These are phyloP conservation scores for Aurelia sp. DNA, from an alignment of 30 jellyfish, hydroid and myxozoan species.

Conservation along the genomic window DNA sequence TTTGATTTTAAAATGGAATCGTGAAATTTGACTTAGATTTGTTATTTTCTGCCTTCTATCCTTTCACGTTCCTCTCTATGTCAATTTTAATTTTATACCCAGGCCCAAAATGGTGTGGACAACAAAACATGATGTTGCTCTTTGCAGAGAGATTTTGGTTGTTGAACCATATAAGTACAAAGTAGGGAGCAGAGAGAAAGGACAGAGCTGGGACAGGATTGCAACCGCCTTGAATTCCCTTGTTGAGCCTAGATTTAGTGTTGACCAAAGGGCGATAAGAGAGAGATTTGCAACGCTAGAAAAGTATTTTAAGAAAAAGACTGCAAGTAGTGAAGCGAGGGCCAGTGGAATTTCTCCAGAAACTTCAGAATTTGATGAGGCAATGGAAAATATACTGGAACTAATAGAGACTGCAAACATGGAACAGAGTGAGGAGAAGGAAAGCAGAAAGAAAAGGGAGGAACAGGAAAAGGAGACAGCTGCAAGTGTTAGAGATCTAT, in stretches of 20 bases:
- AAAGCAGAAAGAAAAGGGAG: not conserved
- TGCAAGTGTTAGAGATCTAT: not conserved
- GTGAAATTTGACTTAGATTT: no score
- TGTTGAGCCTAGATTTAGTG: not conserved
- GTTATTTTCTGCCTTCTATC: no score
- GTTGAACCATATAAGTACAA: conserved; percentile 4
- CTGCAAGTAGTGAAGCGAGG: no score
- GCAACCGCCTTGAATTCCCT: conserved; percentile 2
- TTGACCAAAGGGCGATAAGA: conserved; percentile 6
- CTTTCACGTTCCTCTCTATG: no score
- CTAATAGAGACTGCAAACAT: not conserved
- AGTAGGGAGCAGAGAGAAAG: conserved; percentile 11
- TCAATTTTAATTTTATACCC: no score
- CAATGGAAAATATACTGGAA: conserved; percentile 8
- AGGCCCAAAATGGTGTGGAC: conserved; percentile 10
- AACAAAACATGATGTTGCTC: conserved; percentile 9
- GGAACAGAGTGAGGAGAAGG: no score
- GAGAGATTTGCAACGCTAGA: not conserved
- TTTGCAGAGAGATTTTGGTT: conserved; percentile 3
- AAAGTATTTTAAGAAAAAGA: not conserved
- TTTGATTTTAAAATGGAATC: no score
- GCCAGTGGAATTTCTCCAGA: conserved; percentile 17
- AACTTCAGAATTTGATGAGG: not conserved
- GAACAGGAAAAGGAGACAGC: not conserved
- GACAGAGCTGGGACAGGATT: conserved; percentile 14